Evolutionary conservation across 1,140 invertebrate genomes (phyloP), one percentile per base, ranked within the genome.

Genomic region (Drosophila chauvacae): DNA sequence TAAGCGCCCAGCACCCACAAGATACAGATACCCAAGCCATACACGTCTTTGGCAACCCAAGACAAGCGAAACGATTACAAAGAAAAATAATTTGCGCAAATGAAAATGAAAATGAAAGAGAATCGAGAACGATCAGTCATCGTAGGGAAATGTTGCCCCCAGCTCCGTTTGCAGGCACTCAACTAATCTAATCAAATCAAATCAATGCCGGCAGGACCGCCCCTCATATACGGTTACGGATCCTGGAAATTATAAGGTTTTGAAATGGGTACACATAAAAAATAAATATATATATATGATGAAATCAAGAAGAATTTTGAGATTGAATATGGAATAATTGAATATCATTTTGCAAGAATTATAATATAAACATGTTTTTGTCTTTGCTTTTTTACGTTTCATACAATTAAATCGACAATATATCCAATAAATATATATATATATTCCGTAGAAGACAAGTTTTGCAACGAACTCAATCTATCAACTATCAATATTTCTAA

Each of bases 71-170:
- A 69, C 83, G 80, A 87, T 87, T 87, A 87, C 84, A 87, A 87
- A 73, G 83, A 87, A 87, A 87, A 77, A 88, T 83, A 88, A 87
- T 87, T 88, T 88, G 83, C 84, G 80, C 83, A 86, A 87, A 83
- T 83, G 16, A 42, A 63, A 76, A 50, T 47, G 47, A 50, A 50
- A 48, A 48, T 48, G 23, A 63, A 59, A 63, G 58, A 69, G 50
- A 72, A 62, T 56, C 37, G 62, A 65, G 73, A 77, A 53, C 58
- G 83, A 87, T 87, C 82, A 81, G 82, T 86, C 83, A 87, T 88
- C 56, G 77, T 44, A 69, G 76, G 63, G 64, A 80, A 88, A 83
- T 88, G 66, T 77, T 77, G 58, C 53, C 51, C 53, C 55, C 74
- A 53, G 48, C 69, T 61, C 30, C 50, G 39, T 20, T 35, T 14